Evolutionary conservation across 2,797 vertebrate genomes (phyloP), one percentile per base, ranked within the genome.

Genomic region (Macroramphosus scolopax): DNA sequence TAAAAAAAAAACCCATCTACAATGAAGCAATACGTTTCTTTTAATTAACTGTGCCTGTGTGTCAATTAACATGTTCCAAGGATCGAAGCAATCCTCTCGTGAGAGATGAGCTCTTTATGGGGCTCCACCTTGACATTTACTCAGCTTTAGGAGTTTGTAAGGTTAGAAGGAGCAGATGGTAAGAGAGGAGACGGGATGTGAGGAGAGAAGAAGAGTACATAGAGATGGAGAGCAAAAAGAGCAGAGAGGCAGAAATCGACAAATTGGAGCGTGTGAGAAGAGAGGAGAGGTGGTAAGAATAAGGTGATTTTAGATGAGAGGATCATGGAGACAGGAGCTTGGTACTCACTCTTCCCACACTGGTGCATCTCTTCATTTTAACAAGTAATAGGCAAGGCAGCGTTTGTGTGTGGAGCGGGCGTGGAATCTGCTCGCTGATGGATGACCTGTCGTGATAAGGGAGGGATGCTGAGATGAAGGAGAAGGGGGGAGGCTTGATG

Each of bases 361-460:
- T n/a, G n/a, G n/a, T n/a, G n/a, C n/a, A n/a, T n/a, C n/a, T n/a
- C n/a, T n/a, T n/a, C n/a, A n/a, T n/a, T n/a, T n/a, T n/a, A 25
- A 26, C 20, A 13, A 51, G 44, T 53, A 4, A 44, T 53, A 58
- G 38, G 45, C 73, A n/a, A n/a, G n/a, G 67, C 33, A 56, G 39
- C 46, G 41, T 31, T 33, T 63, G 39, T 52, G 41, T 16, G 30
- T 43, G 12, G 35, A 8, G 39, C 51, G 45, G 25, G 45, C 28
- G 56, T 29, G 49, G 57, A 49, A 66, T 41, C 41, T 48, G 53
- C 26, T 9, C 7, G 20, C 42, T 83, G 80, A 84, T 78, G 49
- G 66, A 81, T 72, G 67, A 35, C 45, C 62, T 67, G 58, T 76
- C 59, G n/a, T 22, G 60, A 63, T 40, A 25, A 28, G 28, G 43